Evolutionary conservation across 1,140 invertebrate species (phyloP), one percentile per base, ranked within the genome.

Genomic region (Proales similis): DNA sequence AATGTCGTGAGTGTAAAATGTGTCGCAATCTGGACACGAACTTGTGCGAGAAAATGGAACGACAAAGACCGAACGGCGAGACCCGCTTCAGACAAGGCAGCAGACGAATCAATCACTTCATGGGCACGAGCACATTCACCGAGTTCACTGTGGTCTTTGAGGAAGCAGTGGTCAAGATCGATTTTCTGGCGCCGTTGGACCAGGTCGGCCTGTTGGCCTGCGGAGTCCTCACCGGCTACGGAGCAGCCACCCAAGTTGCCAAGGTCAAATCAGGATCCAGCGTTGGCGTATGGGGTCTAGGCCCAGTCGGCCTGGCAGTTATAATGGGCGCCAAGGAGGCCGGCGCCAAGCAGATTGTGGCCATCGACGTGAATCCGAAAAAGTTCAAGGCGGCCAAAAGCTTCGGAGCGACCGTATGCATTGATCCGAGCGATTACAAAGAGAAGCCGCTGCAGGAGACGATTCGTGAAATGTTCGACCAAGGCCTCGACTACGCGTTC

Each of bases 81-180:
- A 65, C 63, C 24, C 64, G 79, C 11, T 96, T 98, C 73, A 86
- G 81, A 11, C 95, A 90, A 77, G 90, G 92, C 61, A 92, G 90
- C 11, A 79, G 92, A 78, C 78, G 81, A 26, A 63, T 99, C 0
- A 91, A 80, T 70, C 93, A 98, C 75, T 99, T 95, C 68, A 98
- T 99, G 94, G 94, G 94, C 14, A 90, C 87, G 65, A 95, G 90
- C 3, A 92, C 90, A 1, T 99, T 98, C 72, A 86, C 86, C 66
- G 87, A 99, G 77, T 99, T 95, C 72, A 96, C 93, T 4, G 94
- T 98, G 9, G 90, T 97, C 64, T 84, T 88, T 67, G 93, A 93
- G 65, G 65, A 14, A 78, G 75, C 70, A 73, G 74, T 66, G 65
- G 63, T 29, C 39, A n/a, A 45, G 2, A 17, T 45, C 29, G 39